phyloP scores from a whole-genome alignment of 1,140 invertebrate species.

The Venturia canescens region DNA sequence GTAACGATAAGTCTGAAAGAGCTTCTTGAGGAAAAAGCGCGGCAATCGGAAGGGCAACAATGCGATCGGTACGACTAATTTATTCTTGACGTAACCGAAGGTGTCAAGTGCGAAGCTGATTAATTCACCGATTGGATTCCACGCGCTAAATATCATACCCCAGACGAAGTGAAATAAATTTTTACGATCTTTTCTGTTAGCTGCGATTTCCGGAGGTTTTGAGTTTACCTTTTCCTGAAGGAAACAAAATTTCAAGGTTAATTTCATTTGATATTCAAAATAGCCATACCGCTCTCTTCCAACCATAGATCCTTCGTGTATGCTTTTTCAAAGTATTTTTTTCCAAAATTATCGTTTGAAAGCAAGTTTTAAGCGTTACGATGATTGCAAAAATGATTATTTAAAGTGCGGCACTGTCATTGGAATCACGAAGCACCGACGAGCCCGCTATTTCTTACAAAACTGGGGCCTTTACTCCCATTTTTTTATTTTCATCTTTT shows the following conservation, averaged over 20 bases:
- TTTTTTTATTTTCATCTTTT: too few relatives aligned
- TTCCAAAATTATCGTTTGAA: too few relatives aligned
- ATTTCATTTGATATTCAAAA: constrained; percentile 31
- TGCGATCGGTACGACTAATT: constrained; percentile 68
- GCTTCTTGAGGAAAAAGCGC: constrained; percentile 70
- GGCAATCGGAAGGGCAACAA: constrained; percentile 72
- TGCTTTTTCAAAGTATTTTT: too few relatives aligned
- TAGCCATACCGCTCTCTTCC: too few relatives aligned
- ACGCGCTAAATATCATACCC: constrained; percentile 65
- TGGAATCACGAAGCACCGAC: too few relatives aligned
- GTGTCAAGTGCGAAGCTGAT: constrained; percentile 69
- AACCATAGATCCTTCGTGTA: too few relatives aligned
- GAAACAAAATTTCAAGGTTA: constrained; percentile 66
- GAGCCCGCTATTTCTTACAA: too few relatives aligned
- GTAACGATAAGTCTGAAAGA: constrained; percentile 47
- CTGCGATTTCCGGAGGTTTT: constrained; percentile 61
- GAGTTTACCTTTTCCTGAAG: constrained; percentile 68
- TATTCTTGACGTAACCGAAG: constrained; percentile 71
- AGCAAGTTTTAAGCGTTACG: too few relatives aligned
- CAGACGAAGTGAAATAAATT: constrained; percentile 65
- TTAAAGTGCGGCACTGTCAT: too few relatives aligned
- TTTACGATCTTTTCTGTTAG: constrained; percentile 60
- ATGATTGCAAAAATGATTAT: too few relatives aligned
- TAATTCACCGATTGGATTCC: constrained; percentile 67
- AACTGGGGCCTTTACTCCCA: too few relatives aligned